phyloP scores from a whole-genome alignment of 2,797 vertebrate species.

The Micrastur ruficollis region DNA sequence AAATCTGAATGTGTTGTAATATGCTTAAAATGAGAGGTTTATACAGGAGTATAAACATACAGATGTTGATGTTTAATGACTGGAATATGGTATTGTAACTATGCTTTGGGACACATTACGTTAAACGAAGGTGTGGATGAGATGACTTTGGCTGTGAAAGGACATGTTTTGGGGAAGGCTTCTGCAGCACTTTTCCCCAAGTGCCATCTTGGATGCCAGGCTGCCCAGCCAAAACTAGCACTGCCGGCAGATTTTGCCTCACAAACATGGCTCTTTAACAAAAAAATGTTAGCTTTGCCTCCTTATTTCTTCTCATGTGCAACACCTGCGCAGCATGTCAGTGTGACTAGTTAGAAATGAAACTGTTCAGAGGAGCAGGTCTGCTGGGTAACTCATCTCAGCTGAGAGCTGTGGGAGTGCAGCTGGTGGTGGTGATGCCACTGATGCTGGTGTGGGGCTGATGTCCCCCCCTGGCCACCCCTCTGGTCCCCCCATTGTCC shows the following conservation, averaged over 20 bases:
- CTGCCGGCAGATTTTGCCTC: not conserved
- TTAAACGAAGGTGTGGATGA: not conserved
- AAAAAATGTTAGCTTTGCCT: not conserved
- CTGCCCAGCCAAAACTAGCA: not conserved
- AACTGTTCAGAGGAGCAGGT: not conserved
- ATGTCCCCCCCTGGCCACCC: accelerated
- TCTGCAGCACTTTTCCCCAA: not conserved
- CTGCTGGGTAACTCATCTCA: not conserved
- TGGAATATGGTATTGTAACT: not conserved
- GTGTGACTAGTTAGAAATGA: not conserved
- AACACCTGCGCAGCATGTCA: not conserved
- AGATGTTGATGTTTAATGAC: not conserved
- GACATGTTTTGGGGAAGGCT: not conserved
- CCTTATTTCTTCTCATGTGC: not conserved
- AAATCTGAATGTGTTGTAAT: not conserved
- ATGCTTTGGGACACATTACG: not conserved
- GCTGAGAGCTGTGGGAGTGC: not conserved
- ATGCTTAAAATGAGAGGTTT: not conserved
- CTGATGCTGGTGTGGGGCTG: accelerated
- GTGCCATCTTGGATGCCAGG: not conserved
- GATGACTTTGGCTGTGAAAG: not conserved
- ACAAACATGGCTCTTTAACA: not conserved
- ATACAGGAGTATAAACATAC: not conserved
- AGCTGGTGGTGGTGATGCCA: not conserved
- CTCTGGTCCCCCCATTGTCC: not conserved